These are phyloP conservation scores for Parazoanthus swiftii DNA, from an alignment of 92 coral and sea anemone species.

Conservation along the genomic window DNA sequence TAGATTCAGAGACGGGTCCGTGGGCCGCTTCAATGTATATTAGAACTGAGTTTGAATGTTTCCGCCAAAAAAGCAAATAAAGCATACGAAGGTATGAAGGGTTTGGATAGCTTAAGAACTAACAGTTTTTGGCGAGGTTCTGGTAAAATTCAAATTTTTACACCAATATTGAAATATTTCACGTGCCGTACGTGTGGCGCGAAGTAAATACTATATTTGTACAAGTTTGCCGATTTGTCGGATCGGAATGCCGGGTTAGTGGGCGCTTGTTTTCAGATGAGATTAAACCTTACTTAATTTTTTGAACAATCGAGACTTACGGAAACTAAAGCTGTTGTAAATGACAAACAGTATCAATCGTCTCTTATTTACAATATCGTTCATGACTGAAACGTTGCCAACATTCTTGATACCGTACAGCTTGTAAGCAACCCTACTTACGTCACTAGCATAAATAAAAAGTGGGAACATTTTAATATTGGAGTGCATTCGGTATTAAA, in stretches of 20 bases:
- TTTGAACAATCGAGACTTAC: not conserved
- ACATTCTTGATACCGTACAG: not conserved
- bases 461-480: no score
- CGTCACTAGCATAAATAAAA: no score
- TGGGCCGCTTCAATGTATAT: not conserved
- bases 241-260: not conserved
- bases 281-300: no score
- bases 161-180: not conserved
- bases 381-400: no score
- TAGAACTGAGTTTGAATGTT: no score
- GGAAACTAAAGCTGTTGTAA: not conserved
- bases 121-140: not conserved
- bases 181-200: not conserved
- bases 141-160: not conserved
- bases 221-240: not conserved
- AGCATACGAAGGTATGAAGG: no score
- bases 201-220: not conserved
- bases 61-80: not conserved
- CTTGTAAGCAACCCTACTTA: not conserved
- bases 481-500: no score
- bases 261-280: not conserved
- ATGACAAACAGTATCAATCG: not conserved
- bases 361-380: not conserved
- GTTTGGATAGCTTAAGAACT: no score
- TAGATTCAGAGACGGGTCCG: not conserved